Evolutionary conservation across 2,888 invertebrate species (phyloP), one percentile per base, ranked within the genome.

Genomic region (Hypercompe scribonia): DNA sequence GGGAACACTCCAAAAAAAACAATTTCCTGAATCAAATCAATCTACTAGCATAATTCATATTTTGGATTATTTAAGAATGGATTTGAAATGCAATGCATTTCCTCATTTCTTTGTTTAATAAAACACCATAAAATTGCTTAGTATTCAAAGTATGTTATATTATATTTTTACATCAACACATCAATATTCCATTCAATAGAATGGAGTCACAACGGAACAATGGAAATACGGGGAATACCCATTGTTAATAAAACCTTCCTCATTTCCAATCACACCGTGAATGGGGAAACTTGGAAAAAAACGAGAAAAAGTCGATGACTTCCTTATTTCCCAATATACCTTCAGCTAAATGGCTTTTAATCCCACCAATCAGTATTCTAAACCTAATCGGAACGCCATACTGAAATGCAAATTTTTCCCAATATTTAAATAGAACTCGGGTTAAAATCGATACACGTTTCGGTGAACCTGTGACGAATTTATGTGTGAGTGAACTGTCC

Each of bases 241-340:
- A 72, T 73, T 72, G 74, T 75, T 73, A 78, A 71, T 64, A 71
- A 74, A 58, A 54, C 34, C 31, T 65, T 65, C 73, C 71, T 65
- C 73, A 69, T 77, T 80, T 65, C 58, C 72, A 75, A 82, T 74
- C 73, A 74, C 74, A 11, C 42, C n/a, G 46, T n/a, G n/a, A 58
- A 50, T 70, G 68, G 71, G 69, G 75, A 80, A 66, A 69, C 24
- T 66, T 61, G 10, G 58, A 34, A 65, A 67, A 64, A 34, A 54
- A 46, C n/a, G 65, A 28, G 50, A 65, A 65, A 70, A 65, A 34
- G 65, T 65, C 50, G 11, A 39, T 54, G 65, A 65, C 65, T 70
- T 65, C 65, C 70, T 70, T 50, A 70, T 70, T 78, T 78, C 72
- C 71, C 75, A 75, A 84, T 82, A 82, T 82, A 83, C 82, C 78